Conservation (phyloP, 2,113 vertebrate species). For the Aix galericulata region DNA sequence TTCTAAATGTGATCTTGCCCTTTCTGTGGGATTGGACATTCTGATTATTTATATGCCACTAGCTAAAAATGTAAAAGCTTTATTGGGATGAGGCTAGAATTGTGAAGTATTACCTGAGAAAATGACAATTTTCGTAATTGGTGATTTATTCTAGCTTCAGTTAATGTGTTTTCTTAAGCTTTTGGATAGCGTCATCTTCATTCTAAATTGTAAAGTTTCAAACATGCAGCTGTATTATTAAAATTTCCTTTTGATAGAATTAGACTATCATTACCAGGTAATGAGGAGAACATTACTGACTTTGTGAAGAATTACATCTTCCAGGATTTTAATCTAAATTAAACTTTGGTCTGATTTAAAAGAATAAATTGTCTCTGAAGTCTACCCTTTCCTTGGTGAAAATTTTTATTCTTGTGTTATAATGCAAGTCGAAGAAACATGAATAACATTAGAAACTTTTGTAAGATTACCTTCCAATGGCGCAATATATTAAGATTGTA, state of each 20-base stretch:
- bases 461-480: slow-evolving; percentile 32
- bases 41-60: not conserved
- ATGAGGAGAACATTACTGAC: slow-evolving; percentile 69
- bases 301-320: slow-evolving; percentile 69
- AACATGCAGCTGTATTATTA: slow-evolving; percentile 69
- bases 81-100: not conserved
- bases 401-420: slow-evolving; percentile 48
- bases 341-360: slow-evolving; percentile 70
- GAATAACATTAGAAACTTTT: slow-evolving; percentile 34
- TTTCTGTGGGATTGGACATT: not conserved
- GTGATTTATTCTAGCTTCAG: slow-evolving; percentile 66
- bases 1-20: too few relatives aligned
- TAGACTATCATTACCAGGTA: slow-evolving; percentile 73
- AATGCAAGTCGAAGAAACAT: slow-evolving; percentile 36
- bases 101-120: slow-evolving; percentile 37
- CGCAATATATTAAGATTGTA: slow-evolving; percentile 29
- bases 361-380: slow-evolving; percentile 72
- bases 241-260: slow-evolving; percentile 73
- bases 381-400: slow-evolving; percentile 64
- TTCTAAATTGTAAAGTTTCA: slow-evolving; percentile 66
- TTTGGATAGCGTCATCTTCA: slow-evolving; percentile 62
- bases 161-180: slow-evolving; percentile 72
- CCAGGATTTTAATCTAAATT: slow-evolving; percentile 74
- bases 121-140: slow-evolving; percentile 60
- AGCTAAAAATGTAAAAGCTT: not conserved